A percentile compares a stretch with the other conserved stretches of the same genome.
Conservation (phyloP, 2,888 invertebrate genomes). For the Idaea biselata region DNA sequence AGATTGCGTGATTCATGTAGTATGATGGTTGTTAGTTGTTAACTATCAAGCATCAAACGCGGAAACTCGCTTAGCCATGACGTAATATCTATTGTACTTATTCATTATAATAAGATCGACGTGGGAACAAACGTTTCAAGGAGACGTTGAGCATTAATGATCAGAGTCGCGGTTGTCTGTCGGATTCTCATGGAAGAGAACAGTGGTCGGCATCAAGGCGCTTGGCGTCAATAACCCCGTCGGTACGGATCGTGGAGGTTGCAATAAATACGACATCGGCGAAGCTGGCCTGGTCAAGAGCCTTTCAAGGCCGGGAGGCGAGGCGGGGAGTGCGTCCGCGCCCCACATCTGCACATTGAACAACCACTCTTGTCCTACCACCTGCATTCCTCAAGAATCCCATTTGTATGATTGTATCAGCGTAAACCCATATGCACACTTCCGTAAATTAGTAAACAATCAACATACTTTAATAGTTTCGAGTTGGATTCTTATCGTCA, state of each 20-base stretch:
- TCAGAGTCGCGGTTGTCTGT: conserved; percentile 43
- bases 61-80: conserved; percentile 75
- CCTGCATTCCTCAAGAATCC: conserved; percentile 60
- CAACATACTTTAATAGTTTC: neutral
- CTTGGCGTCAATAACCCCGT: conserved; percentile 72
- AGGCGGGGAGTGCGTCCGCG: conserved; percentile 70
- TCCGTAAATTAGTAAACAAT: neutral
- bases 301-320: conserved; percentile 79
- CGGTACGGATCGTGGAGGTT: conserved; percentile 77
- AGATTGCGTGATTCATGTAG: conserved; percentile 70
- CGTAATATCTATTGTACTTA: conserved; percentile 77
- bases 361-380: conserved; percentile 59
- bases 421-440: neutral
- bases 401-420: neutral
- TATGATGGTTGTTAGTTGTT: conserved; percentile 55
- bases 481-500: neutral
- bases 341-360: conserved; percentile 68
- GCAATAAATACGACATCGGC: conserved; percentile 79
- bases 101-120: conserved; percentile 72
- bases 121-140: conserved; percentile 75
- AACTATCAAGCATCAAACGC: conserved; percentile 73
- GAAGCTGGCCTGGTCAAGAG: conserved; percentile 78
- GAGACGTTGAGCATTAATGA: conserved; percentile 61
- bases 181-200: conserved; percentile 61
- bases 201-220: conserved; percentile 51